A percentile compares a stretch with the other conserved stretches of the same genome.
phyloP scores from a whole-genome alignment of 2,888 invertebrate genomes.

The Chrysomela aeneicollis region DNA sequence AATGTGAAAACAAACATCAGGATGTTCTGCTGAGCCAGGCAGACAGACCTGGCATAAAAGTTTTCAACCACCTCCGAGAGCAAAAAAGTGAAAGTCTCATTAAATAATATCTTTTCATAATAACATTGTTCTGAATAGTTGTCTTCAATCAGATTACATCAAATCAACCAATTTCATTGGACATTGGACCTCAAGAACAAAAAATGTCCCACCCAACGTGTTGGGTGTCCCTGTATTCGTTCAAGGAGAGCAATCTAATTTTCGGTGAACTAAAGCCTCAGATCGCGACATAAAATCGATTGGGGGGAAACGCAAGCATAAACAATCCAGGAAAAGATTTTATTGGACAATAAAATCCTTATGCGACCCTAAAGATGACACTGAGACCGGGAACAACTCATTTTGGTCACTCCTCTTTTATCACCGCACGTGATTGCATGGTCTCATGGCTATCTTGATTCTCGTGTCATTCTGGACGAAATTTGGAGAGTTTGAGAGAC shows the following conservation, averaged over 20 bases:
- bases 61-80: too few relatives aligned
- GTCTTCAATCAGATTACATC: too few relatives aligned
- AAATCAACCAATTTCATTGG: too few relatives aligned
- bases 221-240: background rate
- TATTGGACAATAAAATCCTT: background rate
- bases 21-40: too few relatives aligned
- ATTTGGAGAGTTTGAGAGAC: too few relatives aligned
- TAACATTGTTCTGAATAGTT: too few relatives aligned
- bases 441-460: background rate
- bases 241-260: background rate
- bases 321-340: slow-evolving; percentile 5
- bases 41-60: too few relatives aligned
- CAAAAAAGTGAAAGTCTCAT: too few relatives aligned
- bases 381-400: background rate
- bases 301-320: background rate
- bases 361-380: background rate
- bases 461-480: background rate
- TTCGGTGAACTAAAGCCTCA: background rate
- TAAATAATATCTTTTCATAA: too few relatives aligned
- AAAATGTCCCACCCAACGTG: background rate
- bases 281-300: background rate
- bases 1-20: too few relatives aligned
- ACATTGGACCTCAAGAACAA: too few relatives aligned
- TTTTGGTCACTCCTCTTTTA: background rate
- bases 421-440: background rate